Evolutionary conservation across 1,140 invertebrate genomes (phyloP), one percentile per base, ranked within the genome.

Genomic region (Penaeus vannamei): DNA sequence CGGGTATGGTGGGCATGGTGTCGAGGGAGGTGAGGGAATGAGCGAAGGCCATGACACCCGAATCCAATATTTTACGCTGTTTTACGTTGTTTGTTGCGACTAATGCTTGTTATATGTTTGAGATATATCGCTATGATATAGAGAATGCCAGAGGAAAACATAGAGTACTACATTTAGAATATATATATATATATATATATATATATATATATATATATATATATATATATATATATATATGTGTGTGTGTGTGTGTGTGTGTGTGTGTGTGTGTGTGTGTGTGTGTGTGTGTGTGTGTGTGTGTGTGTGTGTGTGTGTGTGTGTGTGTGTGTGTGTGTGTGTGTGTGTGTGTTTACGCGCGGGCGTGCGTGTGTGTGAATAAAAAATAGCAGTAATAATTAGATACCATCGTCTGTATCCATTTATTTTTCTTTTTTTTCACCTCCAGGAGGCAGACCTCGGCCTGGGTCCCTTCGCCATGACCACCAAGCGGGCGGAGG

Each of bases 1-100:
- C 62, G 8, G 83, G 83, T 8, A 84, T 84, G 83, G 83, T 84
- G 61, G 83, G 83, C 29, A 62, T 66, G 83, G 83, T 84, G 19
- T 69, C 46, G 60, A 84, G 83, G 23, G 22, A 84, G 62, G 83
- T 81, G 36, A 22, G 36, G 82, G 12, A 36, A 32, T 14, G 1
- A 42, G 8, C 8, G 36, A 42, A 42, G 8, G 36, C 36, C n/a
- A 61, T 82, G 4, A 82, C n/a, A 82, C 32, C 36, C 36, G 36
- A 42, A 42, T 5, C 4, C 36, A 42, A 42, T 42, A 42, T 42
- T 42, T 42, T 42, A 42, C 36, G 36, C 1, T 2, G 1, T 42
- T 42, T 42, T 42, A 42, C 36, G 8, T 2, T 42, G 8, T 42
- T 42, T 7, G 0, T 42, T 5, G 36, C 36, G 8, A 42, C 4